Evolutionary conservation across 2,113 vertebrate genomes (phyloP).

Genomic region (Pithys albifrons): DNA sequence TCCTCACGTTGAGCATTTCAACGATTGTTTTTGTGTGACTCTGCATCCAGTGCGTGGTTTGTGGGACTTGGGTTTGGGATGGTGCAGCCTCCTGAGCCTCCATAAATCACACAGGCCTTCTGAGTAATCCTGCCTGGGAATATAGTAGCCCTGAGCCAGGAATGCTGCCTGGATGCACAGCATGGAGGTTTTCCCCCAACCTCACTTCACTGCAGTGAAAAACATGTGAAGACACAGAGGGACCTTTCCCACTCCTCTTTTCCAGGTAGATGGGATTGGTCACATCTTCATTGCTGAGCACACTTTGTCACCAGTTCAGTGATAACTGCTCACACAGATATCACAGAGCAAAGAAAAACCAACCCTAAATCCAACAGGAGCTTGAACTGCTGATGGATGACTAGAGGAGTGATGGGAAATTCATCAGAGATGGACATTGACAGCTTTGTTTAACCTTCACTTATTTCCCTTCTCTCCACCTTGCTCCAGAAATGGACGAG

Average conservation of each 20-base stretch:
- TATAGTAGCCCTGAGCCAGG: background rate
- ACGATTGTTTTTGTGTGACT: background rate
- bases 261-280: background rate
- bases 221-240: background rate
- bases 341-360: background rate
- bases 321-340: background rate
- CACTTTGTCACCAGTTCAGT: fast-evolving
- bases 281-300: background rate
- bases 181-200: background rate
- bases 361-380: background rate
- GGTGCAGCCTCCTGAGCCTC: background rate
- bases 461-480: background rate
- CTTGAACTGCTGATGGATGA: background rate
- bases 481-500: background rate
- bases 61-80: background rate
- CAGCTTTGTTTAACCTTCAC: background rate
- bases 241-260: background rate
- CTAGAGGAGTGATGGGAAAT: background rate
- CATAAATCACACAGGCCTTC: background rate
- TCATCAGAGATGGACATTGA: background rate
- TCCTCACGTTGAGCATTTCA: background rate
- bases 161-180: fast-evolving
- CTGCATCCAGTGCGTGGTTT: background rate
- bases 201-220: background rate
- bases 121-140: background rate